phyloP scores from a whole-genome alignment of 2,888 invertebrate genomes.

The Netelia virgata region DNA sequence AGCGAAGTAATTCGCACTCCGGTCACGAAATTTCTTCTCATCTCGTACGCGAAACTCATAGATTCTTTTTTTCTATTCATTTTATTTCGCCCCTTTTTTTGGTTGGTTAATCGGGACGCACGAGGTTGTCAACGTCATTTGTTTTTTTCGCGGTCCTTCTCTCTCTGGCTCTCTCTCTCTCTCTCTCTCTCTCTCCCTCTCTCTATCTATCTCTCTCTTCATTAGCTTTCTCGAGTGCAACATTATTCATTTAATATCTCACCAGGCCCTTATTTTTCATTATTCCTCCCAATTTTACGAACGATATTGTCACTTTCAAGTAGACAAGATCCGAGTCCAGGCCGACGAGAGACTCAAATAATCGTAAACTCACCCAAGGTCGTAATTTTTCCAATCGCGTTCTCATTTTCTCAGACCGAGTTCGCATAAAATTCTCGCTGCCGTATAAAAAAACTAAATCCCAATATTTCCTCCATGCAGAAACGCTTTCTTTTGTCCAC shows the following conservation, averaged over 20 bases:
- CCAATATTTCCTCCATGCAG: background rate
- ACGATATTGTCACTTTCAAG: background rate
- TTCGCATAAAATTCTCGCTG: background rate
- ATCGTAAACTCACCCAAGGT: background rate
- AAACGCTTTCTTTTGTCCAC: background rate
- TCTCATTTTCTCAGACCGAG: background rate
- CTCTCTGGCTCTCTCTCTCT: background rate
- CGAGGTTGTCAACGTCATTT: conserved; percentile 9
- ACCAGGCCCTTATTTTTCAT: background rate
- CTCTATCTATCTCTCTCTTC: background rate
- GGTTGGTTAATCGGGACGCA: conserved; percentile 14
- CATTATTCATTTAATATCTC: conserved; percentile 29
- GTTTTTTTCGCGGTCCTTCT: conserved; percentile 15
- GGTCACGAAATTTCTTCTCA: conserved; percentile 61
- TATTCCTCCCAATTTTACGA: background rate
- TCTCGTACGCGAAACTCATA: conserved; percentile 20
- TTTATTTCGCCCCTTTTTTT: background rate
- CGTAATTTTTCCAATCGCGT: background rate
- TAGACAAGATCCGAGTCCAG: background rate
- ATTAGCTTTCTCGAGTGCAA: background rate
- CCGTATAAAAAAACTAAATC: background rate
- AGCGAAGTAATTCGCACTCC: conserved; percentile 46
- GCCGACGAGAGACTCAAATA: conserved; percentile 2
- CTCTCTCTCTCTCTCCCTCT: background rate
- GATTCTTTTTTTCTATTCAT: conserved; percentile 33